Conservation (phyloP, 1,140 invertebrate species). For the Ditylenchus dipsaci region DNA sequence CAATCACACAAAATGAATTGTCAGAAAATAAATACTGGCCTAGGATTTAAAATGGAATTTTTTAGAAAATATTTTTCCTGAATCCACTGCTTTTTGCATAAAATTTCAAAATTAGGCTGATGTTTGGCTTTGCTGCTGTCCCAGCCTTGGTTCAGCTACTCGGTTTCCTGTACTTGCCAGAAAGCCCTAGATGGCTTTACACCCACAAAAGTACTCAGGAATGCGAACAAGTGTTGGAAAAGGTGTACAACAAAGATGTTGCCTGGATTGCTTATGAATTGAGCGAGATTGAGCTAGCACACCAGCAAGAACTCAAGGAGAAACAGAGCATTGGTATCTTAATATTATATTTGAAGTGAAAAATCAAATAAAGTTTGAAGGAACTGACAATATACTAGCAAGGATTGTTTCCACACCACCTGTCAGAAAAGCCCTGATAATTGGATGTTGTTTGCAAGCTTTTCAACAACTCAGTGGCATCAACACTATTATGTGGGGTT, state of each 20-base stretch:
- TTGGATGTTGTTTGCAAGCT: slow-evolving; percentile 65
- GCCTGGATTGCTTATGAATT: slow-evolving; percentile 53
- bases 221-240: slow-evolving; percentile 59
- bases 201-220: slow-evolving; percentile 59
- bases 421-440: slow-evolving; percentile 62
- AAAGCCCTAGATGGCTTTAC: slow-evolving; percentile 66
- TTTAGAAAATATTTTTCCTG: too few species aligned
- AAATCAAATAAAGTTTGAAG: background rate
- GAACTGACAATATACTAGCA: slow-evolving; percentile 55
- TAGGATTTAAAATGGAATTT: too few species aligned
- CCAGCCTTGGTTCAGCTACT: slow-evolving; percentile 65
- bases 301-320: slow-evolving; percentile 43
- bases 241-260: slow-evolving; percentile 53
- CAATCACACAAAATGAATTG: too few species aligned
- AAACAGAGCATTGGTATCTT: slow-evolving; percentile 21
- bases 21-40: too few species aligned
- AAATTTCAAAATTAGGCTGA: slow-evolving; percentile 59
- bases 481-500: slow-evolving; percentile 67
- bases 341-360: background rate
- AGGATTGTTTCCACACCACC: slow-evolving; percentile 61
- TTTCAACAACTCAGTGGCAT: slow-evolving; percentile 67
- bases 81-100: background rate
- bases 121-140: slow-evolving; percentile 66
- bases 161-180: slow-evolving; percentile 67
- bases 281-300: slow-evolving; percentile 39